A percentile compares a stretch with the other conserved stretches of the same genome.
Conservation (phyloP, 2,113 vertebrate species). For the Epinephelus lanceolatus region DNA sequence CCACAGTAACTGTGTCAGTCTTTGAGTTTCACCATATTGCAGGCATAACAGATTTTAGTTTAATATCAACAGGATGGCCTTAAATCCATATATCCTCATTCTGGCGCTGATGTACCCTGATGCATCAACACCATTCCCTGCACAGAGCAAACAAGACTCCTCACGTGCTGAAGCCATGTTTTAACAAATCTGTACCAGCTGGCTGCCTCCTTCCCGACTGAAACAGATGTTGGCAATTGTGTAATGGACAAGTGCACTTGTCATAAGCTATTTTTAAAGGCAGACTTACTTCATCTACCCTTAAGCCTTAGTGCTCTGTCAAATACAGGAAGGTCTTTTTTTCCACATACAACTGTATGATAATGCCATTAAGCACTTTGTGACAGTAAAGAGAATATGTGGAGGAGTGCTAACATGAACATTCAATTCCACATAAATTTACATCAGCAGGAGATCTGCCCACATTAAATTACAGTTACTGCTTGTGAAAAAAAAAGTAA, state of each 20-base stretch:
- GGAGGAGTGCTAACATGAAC: not conserved
- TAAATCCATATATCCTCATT: not conserved
- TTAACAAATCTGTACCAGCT: slow-evolving; percentile 48
- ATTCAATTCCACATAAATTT: not conserved
- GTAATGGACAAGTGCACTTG: slow-evolving; percentile 59
- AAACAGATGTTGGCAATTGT: slow-evolving; percentile 68
- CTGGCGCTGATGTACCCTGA: not conserved
- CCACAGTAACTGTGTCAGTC: not conserved
- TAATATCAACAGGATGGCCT: not conserved
- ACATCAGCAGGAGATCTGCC: not conserved
- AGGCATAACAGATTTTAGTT: not conserved
- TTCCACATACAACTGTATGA: not conserved
- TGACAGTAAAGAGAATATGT: not conserved
- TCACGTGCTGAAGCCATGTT: slow-evolving; percentile 30
- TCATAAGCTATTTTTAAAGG: slow-evolving; percentile 62
- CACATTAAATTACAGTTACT: not conserved
- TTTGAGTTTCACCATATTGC: not conserved
- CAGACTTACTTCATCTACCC: slow-evolving; percentile 45
- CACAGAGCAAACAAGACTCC: slow-evolving; percentile 3
- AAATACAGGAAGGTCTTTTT: not conserved
- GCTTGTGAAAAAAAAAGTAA: not conserved
- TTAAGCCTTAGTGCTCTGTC: slow-evolving; percentile 5
- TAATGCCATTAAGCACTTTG: not conserved
- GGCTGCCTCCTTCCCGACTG: slow-evolving; percentile 36
- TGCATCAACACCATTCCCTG: not conserved